Evolutionary conservation across 1,140 invertebrate genomes (phyloP).

Genomic region (Phocides pigmalion): DNA sequence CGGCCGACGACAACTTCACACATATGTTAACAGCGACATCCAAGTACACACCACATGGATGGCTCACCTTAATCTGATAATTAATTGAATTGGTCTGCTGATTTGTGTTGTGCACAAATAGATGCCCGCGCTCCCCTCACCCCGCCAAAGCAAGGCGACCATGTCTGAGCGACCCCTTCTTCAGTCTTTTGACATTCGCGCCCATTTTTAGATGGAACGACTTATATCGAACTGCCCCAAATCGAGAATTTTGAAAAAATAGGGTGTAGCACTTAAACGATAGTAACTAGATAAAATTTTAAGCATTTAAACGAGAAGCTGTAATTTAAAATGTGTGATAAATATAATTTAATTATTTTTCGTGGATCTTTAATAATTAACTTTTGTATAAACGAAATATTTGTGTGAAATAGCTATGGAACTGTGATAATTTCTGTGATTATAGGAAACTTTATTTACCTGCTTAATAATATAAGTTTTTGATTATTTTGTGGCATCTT

Average conservation of each 20-base stretch:
- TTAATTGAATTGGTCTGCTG: constrained; percentile 82
- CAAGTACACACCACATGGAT: constrained; percentile 66
- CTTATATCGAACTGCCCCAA: constrained; percentile 60
- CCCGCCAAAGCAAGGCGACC: constrained; percentile 53
- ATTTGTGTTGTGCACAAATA: constrained; percentile 83
- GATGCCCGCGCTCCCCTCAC: constrained; percentile 60
- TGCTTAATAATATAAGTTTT: constrained; percentile 40
- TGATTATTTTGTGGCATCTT: constrained; percentile 71
- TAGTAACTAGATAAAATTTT: constrained; percentile 39
- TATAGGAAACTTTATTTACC: constrained; percentile 18
- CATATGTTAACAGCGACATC: constrained; percentile 58
- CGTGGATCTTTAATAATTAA: constrained; percentile 13
- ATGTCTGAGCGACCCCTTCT: constrained; percentile 61
- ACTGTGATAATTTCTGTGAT: constrained; percentile 55
- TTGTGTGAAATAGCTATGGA: constrained; percentile 44
- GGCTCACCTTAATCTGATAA: constrained; percentile 83
- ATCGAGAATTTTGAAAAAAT: constrained; percentile 52
- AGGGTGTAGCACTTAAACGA: constrained; percentile 55
- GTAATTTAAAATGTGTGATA: constrained; percentile 29
- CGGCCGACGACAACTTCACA: constrained; percentile 53
- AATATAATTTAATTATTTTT: constrained; percentile 2
- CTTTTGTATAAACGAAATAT: constrained; percentile 32
- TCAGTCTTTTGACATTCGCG: constrained; percentile 82
- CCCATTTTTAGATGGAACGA: constrained; percentile 80
- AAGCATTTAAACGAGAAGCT: constrained; percentile 51